phyloP scores from a whole-genome alignment of 2,888 invertebrate genomes.

The Sclerodermus sp. region DNA sequence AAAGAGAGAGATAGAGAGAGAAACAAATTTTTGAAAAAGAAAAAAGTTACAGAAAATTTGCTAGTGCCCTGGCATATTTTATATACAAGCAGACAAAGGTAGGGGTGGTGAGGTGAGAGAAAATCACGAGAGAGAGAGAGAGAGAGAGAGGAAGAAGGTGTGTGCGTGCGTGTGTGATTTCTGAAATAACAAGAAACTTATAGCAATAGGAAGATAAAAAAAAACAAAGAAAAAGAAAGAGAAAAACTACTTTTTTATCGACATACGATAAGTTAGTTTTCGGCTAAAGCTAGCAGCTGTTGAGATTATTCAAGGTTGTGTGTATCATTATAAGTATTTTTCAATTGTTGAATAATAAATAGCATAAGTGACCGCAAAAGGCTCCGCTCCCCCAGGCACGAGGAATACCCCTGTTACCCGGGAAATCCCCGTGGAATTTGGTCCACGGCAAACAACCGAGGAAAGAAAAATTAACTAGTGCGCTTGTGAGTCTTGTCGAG shows the following conservation, averaged over 20 bases:
- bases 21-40: not conserved
- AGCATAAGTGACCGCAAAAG: constrained; percentile 44
- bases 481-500: too few species aligned
- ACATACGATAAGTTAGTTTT: constrained; percentile 46
- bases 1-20: not conserved
- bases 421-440: too few species aligned
- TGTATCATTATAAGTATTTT: constrained; percentile 57
- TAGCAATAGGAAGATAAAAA: constrained; percentile 22
- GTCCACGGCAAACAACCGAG: too few species aligned
- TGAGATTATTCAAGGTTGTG: constrained; percentile 59
- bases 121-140: constrained; percentile 14
- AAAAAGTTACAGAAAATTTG: constrained; percentile 17
- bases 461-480: too few species aligned
- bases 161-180: not conserved
- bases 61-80: constrained; percentile 43
- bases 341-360: constrained; percentile 57
- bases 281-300: constrained; percentile 54
- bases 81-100: too few species aligned
- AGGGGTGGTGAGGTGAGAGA: constrained; percentile 5
- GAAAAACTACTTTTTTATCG: constrained; percentile 47
- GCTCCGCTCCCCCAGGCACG: too few species aligned
- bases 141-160: not conserved
- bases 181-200: not conserved
- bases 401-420: too few species aligned
- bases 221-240: too few species aligned